These are phyloP conservation scores for Clarias gariepinus DNA, from an alignment of 2,113 vertebrate genomes.

Conservation along the genomic window DNA sequence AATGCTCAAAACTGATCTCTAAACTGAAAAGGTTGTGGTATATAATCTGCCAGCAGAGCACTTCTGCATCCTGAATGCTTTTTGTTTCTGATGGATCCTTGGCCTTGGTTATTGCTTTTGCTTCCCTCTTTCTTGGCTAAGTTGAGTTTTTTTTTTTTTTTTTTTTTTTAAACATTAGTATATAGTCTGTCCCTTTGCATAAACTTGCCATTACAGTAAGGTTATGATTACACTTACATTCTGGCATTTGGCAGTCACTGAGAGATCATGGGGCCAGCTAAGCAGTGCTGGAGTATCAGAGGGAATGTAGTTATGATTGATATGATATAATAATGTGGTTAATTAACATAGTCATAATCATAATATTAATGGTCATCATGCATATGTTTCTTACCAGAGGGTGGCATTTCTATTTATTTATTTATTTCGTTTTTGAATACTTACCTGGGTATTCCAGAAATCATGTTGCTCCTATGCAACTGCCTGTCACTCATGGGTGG, in stretches of 20 bases:
- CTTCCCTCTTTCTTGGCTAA: conserved; percentile 57
- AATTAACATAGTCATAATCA: background rate
- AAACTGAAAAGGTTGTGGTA: conserved; percentile 72
- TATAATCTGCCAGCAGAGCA: conserved; percentile 79
- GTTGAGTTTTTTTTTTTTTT: conserved; percentile 66
- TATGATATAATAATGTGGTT: background rate
- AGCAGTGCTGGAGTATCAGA: no score
- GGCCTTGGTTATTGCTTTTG: conserved; percentile 54
- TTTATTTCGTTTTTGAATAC: no score
- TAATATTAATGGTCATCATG: background rate
- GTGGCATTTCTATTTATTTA: no score
- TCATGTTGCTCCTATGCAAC: no score
- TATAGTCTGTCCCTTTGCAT: conserved; percentile 79
- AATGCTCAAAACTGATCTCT: conserved; percentile 55
- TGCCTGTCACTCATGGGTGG: conserved; percentile 97
- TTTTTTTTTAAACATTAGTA: no score
- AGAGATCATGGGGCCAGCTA: no score
- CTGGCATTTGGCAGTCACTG: no score
- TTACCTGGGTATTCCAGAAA: no score
- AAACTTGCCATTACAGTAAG: conserved; percentile 71
- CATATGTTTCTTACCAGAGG: no score
- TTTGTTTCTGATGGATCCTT: conserved; percentile 37
- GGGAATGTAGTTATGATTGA: background rate
- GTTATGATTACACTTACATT: background rate
- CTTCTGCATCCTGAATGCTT: conserved; percentile 22